phyloP scores from a whole-genome alignment of 2,888 invertebrate species.

The Mimumesa dahlbomi region DNA sequence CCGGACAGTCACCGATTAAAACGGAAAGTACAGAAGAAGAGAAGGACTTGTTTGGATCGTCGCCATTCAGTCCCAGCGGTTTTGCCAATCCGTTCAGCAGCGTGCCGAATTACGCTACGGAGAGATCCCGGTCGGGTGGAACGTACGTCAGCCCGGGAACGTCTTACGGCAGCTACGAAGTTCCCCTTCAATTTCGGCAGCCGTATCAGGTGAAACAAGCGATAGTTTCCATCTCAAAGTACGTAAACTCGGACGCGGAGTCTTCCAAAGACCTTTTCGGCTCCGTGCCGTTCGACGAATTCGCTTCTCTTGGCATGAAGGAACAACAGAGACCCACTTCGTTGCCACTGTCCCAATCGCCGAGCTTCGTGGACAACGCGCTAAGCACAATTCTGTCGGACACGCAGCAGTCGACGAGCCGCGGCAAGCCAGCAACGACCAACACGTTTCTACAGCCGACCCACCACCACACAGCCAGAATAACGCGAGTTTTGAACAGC shows the following conservation, averaged over 20 bases:
- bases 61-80: conserved; percentile 75
- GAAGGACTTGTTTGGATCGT: conserved; percentile 79
- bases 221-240: conserved; percentile 64
- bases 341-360: conserved; percentile 71
- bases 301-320: conserved; percentile 66
- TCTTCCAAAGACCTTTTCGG: conserved; percentile 76
- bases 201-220: conserved; percentile 17
- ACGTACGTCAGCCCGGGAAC: conserved; percentile 17
- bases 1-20: conserved; percentile 14
- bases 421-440: too few species aligned
- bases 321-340: conserved; percentile 70
- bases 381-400: conserved; percentile 61
- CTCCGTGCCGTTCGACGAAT: conserved; percentile 77
- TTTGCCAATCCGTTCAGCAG: conserved; percentile 76
- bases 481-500: conserved; percentile 68
- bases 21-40: conserved; percentile 16
- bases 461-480: conserved; percentile 64
- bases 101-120: conserved; percentile 29
- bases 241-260: conserved; percentile 69
- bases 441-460: conserved; percentile 63
- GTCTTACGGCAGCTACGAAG: conserved; percentile 28
- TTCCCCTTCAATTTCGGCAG: background rate
- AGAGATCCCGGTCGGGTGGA: too few species aligned
- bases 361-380: conserved; percentile 68
- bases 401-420: conserved; percentile 44